Base-by-base conservation (phyloP, 2,888 invertebrate species). In the Embidobia sp. region DNA sequence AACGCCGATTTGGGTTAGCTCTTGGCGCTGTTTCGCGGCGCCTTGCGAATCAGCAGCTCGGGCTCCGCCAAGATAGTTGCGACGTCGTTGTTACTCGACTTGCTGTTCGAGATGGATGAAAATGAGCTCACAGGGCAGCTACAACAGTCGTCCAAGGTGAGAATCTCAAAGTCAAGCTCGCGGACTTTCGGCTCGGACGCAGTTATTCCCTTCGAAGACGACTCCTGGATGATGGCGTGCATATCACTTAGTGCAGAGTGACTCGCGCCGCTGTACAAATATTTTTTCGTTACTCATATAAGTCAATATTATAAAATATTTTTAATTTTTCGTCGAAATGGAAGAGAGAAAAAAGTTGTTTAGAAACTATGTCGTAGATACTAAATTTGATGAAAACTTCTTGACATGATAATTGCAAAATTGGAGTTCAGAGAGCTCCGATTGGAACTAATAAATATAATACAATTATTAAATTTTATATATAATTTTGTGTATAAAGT, bases 171-270 rank as follows among this genome's bases (percentile, higher is more conserved):
- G 48, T 87, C 86, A 0, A 78, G 19, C 19, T 87, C 86, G 46
- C 81, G 69, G 3, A 79, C 78, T 51, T 82, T 83, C 22, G 84
- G 80, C 40, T 88, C 87, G 4, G 81, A 73, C 3, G 84, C 77
- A 10, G 84, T 82, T 37, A 86, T 63, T 85, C 88, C 90, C 83
- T 88, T 90, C 10, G 87, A 84, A 15, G 90, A 88, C 5, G 89
- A 85, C 87, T 97, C 95, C 90, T 98, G 98, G 87, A 96, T 95
- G 85, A 99, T 97, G 15, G 93, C 93, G 86, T 95, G 94, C 97
- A 98, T 98, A 89, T 97, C 98, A 64, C 93, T 94, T 59, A 96
- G 88, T 7, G 97, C 97, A 7, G 97, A 97, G 91, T 97, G 97
- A 78, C 94, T 95, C 7, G 94, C 92, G 51, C 93, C 94, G 42